Conservation (phyloP, 2,888 invertebrate species). For the Diadromus collaris region DNA sequence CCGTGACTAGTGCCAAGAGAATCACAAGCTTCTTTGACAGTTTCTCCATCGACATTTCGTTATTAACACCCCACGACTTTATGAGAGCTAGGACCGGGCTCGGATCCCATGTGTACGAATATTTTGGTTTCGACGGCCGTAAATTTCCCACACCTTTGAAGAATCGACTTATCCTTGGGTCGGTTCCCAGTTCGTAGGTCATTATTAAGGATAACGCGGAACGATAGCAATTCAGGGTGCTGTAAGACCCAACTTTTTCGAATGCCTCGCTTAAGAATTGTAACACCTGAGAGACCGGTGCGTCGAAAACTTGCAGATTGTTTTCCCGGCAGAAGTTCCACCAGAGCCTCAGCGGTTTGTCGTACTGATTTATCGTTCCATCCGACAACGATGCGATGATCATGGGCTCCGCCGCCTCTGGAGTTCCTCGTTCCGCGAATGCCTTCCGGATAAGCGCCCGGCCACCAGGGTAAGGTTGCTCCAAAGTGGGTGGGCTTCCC, state of each 20-base stretch:
- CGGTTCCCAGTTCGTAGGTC: conserved; percentile 42
- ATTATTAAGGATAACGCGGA: conserved; percentile 29
- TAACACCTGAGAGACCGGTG: not conserved
- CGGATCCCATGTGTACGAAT: conserved; percentile 62
- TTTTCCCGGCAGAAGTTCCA: conserved; percentile 31
- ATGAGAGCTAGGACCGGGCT: conserved; percentile 54
- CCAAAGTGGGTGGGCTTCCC: conserved; percentile 66
- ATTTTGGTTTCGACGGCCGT: conserved; percentile 59
- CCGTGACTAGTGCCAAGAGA: conserved; percentile 55
- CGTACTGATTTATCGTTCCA: conserved; percentile 38
- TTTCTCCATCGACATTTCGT: conserved; percentile 39
- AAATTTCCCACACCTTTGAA: conserved; percentile 60
- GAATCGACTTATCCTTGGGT: conserved; percentile 57
- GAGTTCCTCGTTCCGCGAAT: conserved; percentile 53
- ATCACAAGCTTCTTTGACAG: conserved; percentile 49
- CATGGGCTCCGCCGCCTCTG: conserved; percentile 30
- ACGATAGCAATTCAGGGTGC: conserved; percentile 3
- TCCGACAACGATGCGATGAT: conserved; percentile 33
- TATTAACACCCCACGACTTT: conserved; percentile 22
- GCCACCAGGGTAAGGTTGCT: no score
- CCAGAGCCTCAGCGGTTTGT: conserved; percentile 29
- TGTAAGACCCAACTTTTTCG: conserved; percentile 11
- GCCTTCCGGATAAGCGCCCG: conserved; percentile 65
- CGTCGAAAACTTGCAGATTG: not conserved
- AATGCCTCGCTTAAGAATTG: conserved; percentile 8